phyloP scores from a whole-genome alignment of 2,888 invertebrate genomes.

The Tridacna gigas region DNA sequence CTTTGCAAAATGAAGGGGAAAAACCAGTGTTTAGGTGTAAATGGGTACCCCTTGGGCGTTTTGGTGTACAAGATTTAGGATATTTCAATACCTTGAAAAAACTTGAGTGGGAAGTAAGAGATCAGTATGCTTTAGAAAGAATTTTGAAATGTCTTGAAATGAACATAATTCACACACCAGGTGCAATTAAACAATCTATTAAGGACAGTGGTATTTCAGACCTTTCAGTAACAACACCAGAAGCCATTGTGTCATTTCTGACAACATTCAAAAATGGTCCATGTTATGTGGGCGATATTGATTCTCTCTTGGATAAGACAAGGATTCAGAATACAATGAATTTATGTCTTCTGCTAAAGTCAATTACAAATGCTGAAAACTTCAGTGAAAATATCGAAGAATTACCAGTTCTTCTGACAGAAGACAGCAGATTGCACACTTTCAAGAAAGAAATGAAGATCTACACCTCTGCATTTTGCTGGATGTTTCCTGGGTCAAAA shows the following conservation, averaged over 20 bases:
- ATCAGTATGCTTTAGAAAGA: not conserved
- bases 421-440: constrained; percentile 18
- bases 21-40: not conserved
- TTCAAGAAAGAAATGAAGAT: not conserved
- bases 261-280: constrained; percentile 20
- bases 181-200: constrained; percentile 33
- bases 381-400: constrained; percentile 41
- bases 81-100: too few relatives aligned
- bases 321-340: constrained; percentile 19
- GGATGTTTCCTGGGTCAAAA: constrained; percentile 17
- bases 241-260: constrained; percentile 45
- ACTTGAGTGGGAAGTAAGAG: too few relatives aligned
- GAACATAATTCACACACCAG: constrained; percentile 48
- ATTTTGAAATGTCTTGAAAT: constrained; percentile 52
- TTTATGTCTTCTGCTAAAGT: constrained; percentile 34
- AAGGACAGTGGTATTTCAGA: constrained; percentile 13
- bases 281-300: constrained; percentile 14
- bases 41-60: not conserved
- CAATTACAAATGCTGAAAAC: constrained; percentile 22
- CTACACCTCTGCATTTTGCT: not conserved
- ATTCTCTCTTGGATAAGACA: constrained; percentile 27
- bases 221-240: constrained; percentile 27
- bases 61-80: not conserved
- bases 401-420: constrained; percentile 59
- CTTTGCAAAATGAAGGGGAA: not conserved